phyloP scores from a whole-genome alignment of 1,140 invertebrate species.

The Macrosteles quadrilineatus region DNA sequence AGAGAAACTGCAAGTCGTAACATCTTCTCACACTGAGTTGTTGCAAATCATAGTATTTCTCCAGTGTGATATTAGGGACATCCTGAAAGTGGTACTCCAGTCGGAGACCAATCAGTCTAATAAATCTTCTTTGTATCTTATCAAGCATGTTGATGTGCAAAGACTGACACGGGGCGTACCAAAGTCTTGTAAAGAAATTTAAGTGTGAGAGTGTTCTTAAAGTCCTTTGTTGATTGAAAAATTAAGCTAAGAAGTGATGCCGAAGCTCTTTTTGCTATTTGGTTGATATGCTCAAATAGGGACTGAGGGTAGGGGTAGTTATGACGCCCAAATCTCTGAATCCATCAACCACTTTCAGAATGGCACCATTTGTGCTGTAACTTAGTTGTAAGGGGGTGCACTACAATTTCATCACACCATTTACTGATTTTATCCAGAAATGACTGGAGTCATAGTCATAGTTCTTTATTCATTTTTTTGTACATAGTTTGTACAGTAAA shows the following conservation, averaged over 20 bases:
- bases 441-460: background rate
- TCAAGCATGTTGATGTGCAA: background rate
- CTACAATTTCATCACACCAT: background rate
- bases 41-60: no score
- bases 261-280: no score
- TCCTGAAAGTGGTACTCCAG: background rate
- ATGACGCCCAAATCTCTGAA: background rate
- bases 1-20: background rate
- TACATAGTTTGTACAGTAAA: no score
- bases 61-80: background rate
- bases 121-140: no score
- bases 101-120: no score
- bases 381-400: background rate
- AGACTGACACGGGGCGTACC: background rate
- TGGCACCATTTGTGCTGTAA: background rate
- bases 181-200: background rate
- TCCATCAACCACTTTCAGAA: background rate
- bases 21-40: background rate
- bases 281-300: no score
- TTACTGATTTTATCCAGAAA: background rate
- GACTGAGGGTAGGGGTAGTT: no score
- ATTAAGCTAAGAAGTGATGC: background rate
- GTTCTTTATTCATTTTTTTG: no score
- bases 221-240: background rate
- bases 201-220: background rate